Evolutionary conservation across 2,888 invertebrate species (phyloP).

Genomic region (Amblyjoppa fuscipennis): DNA sequence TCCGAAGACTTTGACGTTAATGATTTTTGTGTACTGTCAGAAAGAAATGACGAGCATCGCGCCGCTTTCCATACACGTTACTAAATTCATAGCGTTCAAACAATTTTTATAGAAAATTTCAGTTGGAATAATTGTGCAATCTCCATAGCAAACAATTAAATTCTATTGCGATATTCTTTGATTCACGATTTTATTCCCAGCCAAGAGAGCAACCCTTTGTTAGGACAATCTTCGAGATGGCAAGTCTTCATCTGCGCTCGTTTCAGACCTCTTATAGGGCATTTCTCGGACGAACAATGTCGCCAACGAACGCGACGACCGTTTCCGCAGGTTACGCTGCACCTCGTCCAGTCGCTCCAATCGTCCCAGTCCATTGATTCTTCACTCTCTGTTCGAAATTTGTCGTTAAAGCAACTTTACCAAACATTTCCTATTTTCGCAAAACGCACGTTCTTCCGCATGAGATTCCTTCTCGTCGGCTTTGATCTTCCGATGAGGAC

Average conservation of each 20-base stretch:
- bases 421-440: neutral
- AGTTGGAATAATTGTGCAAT: no score
- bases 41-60: constrained; percentile 20
- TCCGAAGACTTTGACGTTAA: neutral
- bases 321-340: constrained; percentile 76
- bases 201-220: constrained; percentile 74
- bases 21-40: constrained; percentile 3
- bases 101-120: neutral
- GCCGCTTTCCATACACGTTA: neutral
- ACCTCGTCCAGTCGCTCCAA: constrained; percentile 72
- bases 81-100: constrained; percentile 17
- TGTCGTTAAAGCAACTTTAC: neutral
- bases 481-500: constrained; percentile 27
- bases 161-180: constrained; percentile 4
- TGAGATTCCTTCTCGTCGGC: neutral
- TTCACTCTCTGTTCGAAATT: constrained; percentile 1
- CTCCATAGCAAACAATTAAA: neutral
- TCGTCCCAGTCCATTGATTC: constrained; percentile 64
- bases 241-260: constrained; percentile 76
- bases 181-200: constrained; percentile 53
- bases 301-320: constrained; percentile 78
- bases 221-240: constrained; percentile 68
- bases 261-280: constrained; percentile 73
- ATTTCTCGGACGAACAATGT: constrained; percentile 71
- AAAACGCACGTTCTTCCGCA: constrained; percentile 15